Evolutionary conservation across 1,140 invertebrate genomes (phyloP), one percentile per base, ranked within the genome.

Genomic region (Neodiprion lecontei): DNA sequence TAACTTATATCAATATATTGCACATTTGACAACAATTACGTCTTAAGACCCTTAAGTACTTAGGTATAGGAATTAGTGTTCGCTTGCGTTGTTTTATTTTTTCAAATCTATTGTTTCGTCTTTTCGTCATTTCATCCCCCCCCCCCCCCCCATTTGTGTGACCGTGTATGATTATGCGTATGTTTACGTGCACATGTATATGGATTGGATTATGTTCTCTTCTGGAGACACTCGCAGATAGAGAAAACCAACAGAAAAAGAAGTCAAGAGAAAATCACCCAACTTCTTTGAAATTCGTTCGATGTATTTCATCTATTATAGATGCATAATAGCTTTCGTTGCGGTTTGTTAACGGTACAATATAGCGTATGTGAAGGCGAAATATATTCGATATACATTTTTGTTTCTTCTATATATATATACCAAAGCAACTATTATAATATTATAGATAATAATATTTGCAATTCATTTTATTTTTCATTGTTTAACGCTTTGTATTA

Each of bases 21-120:
- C 87, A 88, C 87, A 88, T 88, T 88, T 85, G 86, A 88, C 85
- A 88, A 88, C 86, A 88, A 82, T 88, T 87, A 87, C 81, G 81
- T 87, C 79, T 85, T 81, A 78, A 14, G n/a, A 17, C 11, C 74
- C 73, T 83, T 85, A 87, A 88, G 86, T 87, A 88, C 85, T 85
- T 81, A 81, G 80, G 81, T 87, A 88, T 84, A 87, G 83, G 84
- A 87, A 85, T 12, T 61, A 40, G 81, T 83, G 76, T 79, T 83
- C 72, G 78, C 82, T 84, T 80, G 80, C 79, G 83, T 72, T 53
- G 67, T 73, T 67, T 73, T 40, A 47, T 73, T 17, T 66, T 28
- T 17, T 73, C 28, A 40, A 40, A 40, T 66, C 48, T 67, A 28
- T 73, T 65, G 23, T 11, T 12, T 21, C 21, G 40, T 71, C 9